Evolutionary conservation across 2,888 invertebrate genomes (phyloP).

Genomic region (Pharmacophagus antenor): DNA sequence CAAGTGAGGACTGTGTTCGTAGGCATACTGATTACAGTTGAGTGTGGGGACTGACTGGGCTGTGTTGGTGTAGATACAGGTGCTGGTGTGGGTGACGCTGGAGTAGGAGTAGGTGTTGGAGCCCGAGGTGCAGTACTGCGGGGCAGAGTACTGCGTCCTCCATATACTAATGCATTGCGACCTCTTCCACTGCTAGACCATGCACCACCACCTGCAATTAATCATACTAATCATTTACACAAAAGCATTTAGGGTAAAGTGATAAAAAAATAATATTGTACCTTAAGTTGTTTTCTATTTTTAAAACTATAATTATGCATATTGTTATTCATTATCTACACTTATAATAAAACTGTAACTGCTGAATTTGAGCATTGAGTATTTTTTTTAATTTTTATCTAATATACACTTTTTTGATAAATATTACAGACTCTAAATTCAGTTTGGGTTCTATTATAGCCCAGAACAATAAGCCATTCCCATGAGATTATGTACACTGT

Average conservation of each 20-base stretch:
- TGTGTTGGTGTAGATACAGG: slow-evolving; percentile 42
- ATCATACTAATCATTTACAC: not conserved
- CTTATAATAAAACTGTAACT: too few relatives aligned
- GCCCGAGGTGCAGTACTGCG: slow-evolving; percentile 38
- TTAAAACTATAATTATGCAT: too few relatives aligned
- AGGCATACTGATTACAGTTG: slow-evolving; percentile 54
- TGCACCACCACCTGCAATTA: slow-evolving; percentile 37
- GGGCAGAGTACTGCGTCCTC: slow-evolving; percentile 44
- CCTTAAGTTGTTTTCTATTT: too few relatives aligned
- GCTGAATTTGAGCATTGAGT: too few relatives aligned
- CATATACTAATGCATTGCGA: slow-evolving; percentile 57
- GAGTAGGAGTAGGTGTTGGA: slow-evolving; percentile 42
- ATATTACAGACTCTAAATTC: too few relatives aligned
- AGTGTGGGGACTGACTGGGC: slow-evolving; percentile 41
- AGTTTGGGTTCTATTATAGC: too few relatives aligned
- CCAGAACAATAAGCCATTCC: too few relatives aligned
- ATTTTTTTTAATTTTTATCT: too few relatives aligned
- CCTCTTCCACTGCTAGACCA: slow-evolving; percentile 54
- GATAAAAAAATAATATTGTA: too few relatives aligned
- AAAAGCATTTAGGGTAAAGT: not conserved
- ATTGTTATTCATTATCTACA: too few relatives aligned
- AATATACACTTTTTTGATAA: too few relatives aligned
- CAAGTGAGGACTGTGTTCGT: slow-evolving; percentile 60
- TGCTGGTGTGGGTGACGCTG: slow-evolving; percentile 30
- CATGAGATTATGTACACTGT: too few relatives aligned